phyloP scores from a whole-genome alignment of 2,888 invertebrate genomes.

The Neuroscelio doddi region DNA sequence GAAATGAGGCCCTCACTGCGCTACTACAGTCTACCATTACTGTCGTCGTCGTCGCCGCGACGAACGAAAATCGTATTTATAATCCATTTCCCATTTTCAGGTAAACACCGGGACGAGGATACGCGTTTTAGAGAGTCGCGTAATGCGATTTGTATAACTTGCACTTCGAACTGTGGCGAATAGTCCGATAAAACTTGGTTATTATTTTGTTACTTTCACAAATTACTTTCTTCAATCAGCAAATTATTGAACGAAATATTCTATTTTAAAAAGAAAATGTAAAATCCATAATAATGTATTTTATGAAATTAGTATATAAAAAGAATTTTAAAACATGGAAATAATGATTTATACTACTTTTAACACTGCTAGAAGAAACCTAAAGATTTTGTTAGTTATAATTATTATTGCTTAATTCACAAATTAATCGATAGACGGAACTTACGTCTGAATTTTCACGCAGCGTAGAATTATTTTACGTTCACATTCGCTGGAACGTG shows the following conservation, averaged over 20 bases:
- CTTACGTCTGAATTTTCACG: too few species aligned
- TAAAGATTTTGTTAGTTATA: too few species aligned
- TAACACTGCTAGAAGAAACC: too few species aligned
- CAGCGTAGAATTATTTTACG: too few species aligned
- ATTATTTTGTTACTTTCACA: slow-evolving; percentile 23
- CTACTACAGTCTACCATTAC: slow-evolving; percentile 38
- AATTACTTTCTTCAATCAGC: slow-evolving; percentile 6
- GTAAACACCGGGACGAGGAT: slow-evolving; percentile 53
- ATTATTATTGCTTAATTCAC: too few species aligned
- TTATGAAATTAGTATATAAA: background rate
- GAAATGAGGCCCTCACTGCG: slow-evolving; percentile 67
- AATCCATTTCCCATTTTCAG: slow-evolving; percentile 64
- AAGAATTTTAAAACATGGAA: background rate
- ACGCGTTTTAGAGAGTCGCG: slow-evolving; percentile 21
- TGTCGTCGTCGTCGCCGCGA: slow-evolving; percentile 44
- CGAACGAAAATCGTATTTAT: slow-evolving; percentile 67
- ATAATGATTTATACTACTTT: too few species aligned
- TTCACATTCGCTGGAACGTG: too few species aligned
- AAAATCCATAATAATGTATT: background rate
- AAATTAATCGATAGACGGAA: too few species aligned
- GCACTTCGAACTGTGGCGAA: slow-evolving; percentile 31
- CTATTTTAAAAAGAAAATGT: background rate
- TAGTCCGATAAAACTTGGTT: slow-evolving; percentile 2
- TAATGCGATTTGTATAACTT: slow-evolving; percentile 45
- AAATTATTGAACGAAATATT: too few species aligned